Conservation (phyloP, 92 coral and sea anemone species). For the Zoanthus sociatus region DNA sequence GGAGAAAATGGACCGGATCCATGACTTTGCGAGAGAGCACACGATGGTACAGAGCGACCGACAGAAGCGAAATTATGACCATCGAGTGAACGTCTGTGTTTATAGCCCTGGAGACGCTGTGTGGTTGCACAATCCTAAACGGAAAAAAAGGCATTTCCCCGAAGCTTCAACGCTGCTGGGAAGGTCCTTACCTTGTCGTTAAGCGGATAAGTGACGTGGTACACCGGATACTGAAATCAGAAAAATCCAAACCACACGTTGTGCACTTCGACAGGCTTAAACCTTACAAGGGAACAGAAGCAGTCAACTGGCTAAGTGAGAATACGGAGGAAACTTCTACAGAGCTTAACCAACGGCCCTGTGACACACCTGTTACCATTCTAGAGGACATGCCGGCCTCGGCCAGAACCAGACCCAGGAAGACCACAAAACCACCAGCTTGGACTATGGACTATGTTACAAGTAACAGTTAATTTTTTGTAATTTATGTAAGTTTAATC, state of each 20-base stretch:
- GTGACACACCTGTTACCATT: background rate
- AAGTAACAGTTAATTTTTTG: background rate
- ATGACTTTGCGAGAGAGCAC: conserved; percentile 37
- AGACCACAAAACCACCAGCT: background rate
- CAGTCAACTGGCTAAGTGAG: conserved; percentile 34
- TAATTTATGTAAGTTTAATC: background rate
- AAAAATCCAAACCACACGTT: conserved; percentile 37
- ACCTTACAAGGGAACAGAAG: conserved; percentile 41
- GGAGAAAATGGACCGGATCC: conserved; percentile 10
- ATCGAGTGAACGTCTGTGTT: background rate
- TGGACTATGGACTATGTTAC: background rate
- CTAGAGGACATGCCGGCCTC: background rate
- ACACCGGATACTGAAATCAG: conserved; percentile 10
- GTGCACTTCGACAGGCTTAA: conserved; percentile 56
- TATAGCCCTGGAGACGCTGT: conserved; percentile 32
- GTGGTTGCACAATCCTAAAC: conserved; percentile 45
- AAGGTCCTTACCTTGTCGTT: conserved; percentile 46
- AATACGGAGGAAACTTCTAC: conserved; percentile 19
- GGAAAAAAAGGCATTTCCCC: conserved; percentile 26
- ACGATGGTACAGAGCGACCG: conserved; percentile 16
- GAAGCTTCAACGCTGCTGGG: conserved; percentile 44
- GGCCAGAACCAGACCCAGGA: background rate
- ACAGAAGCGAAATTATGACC: conserved; percentile 32
- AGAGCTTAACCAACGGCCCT: background rate
- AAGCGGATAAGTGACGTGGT: conserved; percentile 43